Evolutionary conservation across 92 coral and sea anemone species (phyloP), one percentile per base, ranked within the genome.

Genomic region (Blastomussa wellsi): DNA sequence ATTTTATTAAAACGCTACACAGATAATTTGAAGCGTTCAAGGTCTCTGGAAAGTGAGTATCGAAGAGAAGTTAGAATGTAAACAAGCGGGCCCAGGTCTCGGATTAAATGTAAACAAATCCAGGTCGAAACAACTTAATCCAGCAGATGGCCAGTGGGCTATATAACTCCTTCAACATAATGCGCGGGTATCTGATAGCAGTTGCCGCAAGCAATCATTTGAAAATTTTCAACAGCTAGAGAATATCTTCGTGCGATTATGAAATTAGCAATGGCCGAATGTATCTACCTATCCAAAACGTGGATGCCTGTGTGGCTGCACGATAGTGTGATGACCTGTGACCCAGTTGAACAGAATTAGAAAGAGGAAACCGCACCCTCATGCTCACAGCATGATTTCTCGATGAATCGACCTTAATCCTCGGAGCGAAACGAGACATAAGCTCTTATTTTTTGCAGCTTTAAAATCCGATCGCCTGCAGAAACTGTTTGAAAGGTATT

Each of bases 81-180:
- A 37, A 70, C 44, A 17, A 35, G 44, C 75, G 24, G 31, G 44
- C 67, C 24, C n/a, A n/a, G 36, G 53, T 52, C 16, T 7, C 17
- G 13, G 10, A 12, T 36, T 0, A 36, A n/a, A 49, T 72, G 78
- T 71, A 71, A 82, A 82, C 86, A 82, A 72, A 71, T 65, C 51
- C 26, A 31, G 52, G n/a, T 68, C 65, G 20, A 70, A 49, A 71
- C 22, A 67, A 67, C 72, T 67, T 67, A 31, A 67, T 35, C 28
- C 48, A 35, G 6, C 75, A 37, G 75, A 70, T 70, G 74, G 44
- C 17, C 3, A 37, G 35, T 7, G 7, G 11, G 26, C n/a, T n/a
- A n/a, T n/a, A n/a, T n/a, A n/a, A n/a, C n/a, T n/a, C n/a, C n/a
- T 35, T 38, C 20, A 36, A 70, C 31, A 38, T 4, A 24, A 4